A percentile compares a stretch with the other conserved stretches of the same genome.
phyloP scores from a whole-genome alignment of 2,113 vertebrate genomes.

The Syngnathus floridae region DNA sequence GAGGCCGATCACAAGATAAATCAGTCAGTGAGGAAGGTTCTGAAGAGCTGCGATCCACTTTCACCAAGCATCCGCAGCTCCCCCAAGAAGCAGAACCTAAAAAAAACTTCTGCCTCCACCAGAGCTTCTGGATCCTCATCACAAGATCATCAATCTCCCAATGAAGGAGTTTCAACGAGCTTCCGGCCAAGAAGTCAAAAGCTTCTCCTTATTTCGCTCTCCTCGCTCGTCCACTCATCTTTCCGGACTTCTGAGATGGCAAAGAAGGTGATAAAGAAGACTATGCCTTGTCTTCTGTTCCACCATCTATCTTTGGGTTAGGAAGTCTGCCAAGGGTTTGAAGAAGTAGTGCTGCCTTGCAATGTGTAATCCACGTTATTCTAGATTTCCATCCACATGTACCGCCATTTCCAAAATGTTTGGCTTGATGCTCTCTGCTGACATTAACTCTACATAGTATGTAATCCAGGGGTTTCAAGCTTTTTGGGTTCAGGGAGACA shows the following conservation, averaged over 20 bases:
- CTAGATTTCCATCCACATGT: not conserved
- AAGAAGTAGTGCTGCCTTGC: constrained; percentile 2
- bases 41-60: not conserved
- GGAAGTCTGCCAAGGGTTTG: not conserved
- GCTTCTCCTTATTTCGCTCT: not conserved
- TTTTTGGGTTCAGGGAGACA: not conserved
- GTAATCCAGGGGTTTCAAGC: not conserved
- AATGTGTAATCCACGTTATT: constrained; percentile 2
- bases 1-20: not conserved
- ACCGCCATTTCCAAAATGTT: not conserved
- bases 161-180: not conserved
- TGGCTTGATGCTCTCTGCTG: not conserved
- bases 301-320: not conserved
- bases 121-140: not conserved
- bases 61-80: not conserved
- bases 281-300: not conserved
- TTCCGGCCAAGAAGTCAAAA: not conserved
- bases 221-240: not conserved
- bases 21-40: not conserved
- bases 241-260: constrained; percentile 9
- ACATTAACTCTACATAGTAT: not conserved
- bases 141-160: not conserved
- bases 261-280: constrained; percentile 30
- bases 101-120: not conserved
- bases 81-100: not conserved